Base-by-base conservation (phyloP, 2,797 vertebrate species). In the Enteromius viviparus region DNA sequence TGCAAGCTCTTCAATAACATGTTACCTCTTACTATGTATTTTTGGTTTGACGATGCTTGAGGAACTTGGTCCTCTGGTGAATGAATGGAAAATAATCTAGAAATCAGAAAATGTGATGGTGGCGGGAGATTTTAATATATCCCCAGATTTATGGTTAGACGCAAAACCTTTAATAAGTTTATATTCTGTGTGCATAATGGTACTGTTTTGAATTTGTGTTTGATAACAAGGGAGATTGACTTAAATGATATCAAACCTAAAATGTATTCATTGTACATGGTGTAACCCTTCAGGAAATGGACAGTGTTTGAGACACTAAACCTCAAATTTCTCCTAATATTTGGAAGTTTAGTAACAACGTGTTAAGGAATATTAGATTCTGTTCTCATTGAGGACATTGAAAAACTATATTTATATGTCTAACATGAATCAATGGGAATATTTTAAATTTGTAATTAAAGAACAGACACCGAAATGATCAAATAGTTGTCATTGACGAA, bases 361-460 rank as follows among this genome's bases (percentile, higher is more conserved):
- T 65, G 10, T 34, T 82, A 47, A 12, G 37, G 1, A 65, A 40
- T 82, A 21, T 42, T 10, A n/a, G 1, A 17, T 37, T 66, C 40
- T 11, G n/a, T 66, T n/a, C 70, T 66, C 6, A 53, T 76, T 76
- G 72, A 40, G 15, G 47, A 76, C 21, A 42, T 68, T 37, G 14
- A n/a, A 32, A 32, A 15, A 37, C 19, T 69, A 15, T 47, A 69
- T n/a, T 37, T 26, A 37, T 37, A 66, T 79, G 62, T n/a, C 47
- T 34, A 12, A 40, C 23, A 1, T 51, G 6, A 77, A 21, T 23
- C 60, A 77, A 70, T 77, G 75, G 74, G 64, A 83, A 49, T 70
- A 26, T 51, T 77, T 83, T 70, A 77, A 34, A 70, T 83, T 62
- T 12, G 42, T 32, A 12, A 32, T 77, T 2, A 77, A 79, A 34